Evolutionary conservation across 35 echinoderm and acorn worm genomes (phyloP), one percentile per base, ranked within the genome.

Genomic region (Apostichopus parvimensis): DNA sequence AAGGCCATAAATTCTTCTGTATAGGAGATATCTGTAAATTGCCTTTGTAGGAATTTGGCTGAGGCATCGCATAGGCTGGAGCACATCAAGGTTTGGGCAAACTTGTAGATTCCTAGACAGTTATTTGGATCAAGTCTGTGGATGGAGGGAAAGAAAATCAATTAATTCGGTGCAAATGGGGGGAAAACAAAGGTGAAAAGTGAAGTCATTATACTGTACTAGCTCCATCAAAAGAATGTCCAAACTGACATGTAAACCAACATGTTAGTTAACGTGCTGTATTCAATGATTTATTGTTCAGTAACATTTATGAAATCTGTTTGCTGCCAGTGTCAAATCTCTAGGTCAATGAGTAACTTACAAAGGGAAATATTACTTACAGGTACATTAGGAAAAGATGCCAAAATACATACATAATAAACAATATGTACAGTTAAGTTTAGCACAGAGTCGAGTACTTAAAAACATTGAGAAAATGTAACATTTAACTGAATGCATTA

Each of bases 51-150:
- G 79, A 91, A 99, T 72, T 93, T 96, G 5, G 92, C 94, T 52
- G 97, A 92, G 10, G 97, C 94, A 52, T 99, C 93, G 59, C 80
- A 91, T 8, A 99, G 92, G 76, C 94, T 95, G 45, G 93, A 92
- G 73, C 97, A 99, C 91, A 99, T 93, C 93, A 99, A 94, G 17
- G 97, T 98, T 73, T 99, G 95, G 4, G 95, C 97, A 90, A 99
- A 99, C 9, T 93, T 86, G 52, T 93, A 87, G 14, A 99, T 99
- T 72, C 97, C 97, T 59, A 99, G 88, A 61, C 97, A 99, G 77
- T 99, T 99, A 77, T 80, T 94, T 15, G 97, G 93, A 56, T 99
- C 79, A 57, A 98, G 61, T 79, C 96, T 98, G 91, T 73, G 5
- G 77, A 59, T 21, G 58, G 58, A 61, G 5, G 12, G 0, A 8